These are phyloP conservation scores for Macrosiphum euphorbiae DNA, from an alignment of 2,888 invertebrate species.

Conservation along the genomic window DNA sequence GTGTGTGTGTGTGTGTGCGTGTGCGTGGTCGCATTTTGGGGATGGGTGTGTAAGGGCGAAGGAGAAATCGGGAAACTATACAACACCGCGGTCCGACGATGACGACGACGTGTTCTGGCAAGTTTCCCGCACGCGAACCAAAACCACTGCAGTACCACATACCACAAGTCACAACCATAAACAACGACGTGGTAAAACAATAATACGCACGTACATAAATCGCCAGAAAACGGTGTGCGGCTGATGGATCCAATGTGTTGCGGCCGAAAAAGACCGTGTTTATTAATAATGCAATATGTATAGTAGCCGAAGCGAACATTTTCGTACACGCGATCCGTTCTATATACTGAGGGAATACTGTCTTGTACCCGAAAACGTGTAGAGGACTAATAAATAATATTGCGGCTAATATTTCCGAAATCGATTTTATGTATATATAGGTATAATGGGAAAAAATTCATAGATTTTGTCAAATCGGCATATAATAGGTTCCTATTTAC, in stretches of 20 bases:
- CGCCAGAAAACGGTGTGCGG: neutral
- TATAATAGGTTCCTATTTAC: too few relatives aligned
- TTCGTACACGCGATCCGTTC: neutral
- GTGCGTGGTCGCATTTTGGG: neutral
- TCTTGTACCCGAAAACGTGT: neutral
- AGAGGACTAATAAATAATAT: neutral
- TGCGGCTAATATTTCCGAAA: neutral
- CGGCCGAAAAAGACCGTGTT: neutral
- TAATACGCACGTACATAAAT: neutral
- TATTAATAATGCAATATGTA: neutral
- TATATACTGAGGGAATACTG: too few relatives aligned
- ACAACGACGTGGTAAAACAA: neutral
- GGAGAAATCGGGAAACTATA: neutral
- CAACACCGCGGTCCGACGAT: neutral
- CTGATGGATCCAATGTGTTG: neutral
- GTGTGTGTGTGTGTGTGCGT: neutral
- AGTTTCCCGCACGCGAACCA: constrained; percentile 9
- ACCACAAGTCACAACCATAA: neutral
- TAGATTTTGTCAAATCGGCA: too few relatives aligned
- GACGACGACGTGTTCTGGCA: constrained; percentile 25
- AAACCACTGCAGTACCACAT: neutral
- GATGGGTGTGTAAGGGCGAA: neutral
- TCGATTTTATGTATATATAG: neutral
- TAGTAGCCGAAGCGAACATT: neutral
- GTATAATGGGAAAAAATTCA: too few relatives aligned